A percentile compares a stretch with the other conserved stretches of the same genome.
phyloP scores from a whole-genome alignment of 2,113 vertebrate genomes.

The Lepus europaeus region DNA sequence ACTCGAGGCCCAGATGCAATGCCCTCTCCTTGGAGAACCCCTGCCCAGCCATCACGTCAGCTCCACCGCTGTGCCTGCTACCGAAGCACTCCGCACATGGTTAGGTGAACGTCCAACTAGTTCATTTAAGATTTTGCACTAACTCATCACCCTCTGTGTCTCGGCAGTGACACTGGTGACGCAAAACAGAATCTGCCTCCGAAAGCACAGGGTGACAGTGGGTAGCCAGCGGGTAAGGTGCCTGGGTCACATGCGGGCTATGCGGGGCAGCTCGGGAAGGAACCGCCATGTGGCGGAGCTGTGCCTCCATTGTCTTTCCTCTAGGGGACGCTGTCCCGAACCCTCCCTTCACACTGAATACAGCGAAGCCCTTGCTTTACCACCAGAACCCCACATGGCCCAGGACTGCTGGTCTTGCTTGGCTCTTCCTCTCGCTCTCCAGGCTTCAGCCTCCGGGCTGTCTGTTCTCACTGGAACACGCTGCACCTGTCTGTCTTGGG shows the following conservation, averaged over 20 bases:
- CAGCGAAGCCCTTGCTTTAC: not conserved
- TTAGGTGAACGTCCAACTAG: not conserved
- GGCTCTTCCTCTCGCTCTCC: not conserved
- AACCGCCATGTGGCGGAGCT: not conserved
- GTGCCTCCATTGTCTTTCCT: not conserved
- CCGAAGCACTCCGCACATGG: not conserved
- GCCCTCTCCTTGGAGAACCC: not conserved
- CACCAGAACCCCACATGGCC: not conserved
- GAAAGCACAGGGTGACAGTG: not conserved
- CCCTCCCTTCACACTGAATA: not conserved
- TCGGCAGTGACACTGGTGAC: not conserved
- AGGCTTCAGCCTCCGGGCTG: not conserved
- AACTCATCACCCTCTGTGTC: not conserved
- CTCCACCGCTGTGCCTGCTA: not conserved
- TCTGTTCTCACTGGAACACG: not conserved
- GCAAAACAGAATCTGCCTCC: not conserved
- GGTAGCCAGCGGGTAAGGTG: not conserved
- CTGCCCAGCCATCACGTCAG: not conserved
- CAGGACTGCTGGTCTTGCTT: not conserved
- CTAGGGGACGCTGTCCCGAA: not conserved
- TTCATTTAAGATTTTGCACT: not conserved
- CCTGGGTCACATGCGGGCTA: rapidly evolving
- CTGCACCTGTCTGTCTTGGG: not conserved
- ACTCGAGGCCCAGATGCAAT: not conserved
- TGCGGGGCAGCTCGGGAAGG: not conserved